A percentile compares a stretch with the other conserved stretches of the same genome.
phyloP scores from a whole-genome alignment of 2,113 vertebrate species.

The Coreoperca whiteheadi region DNA sequence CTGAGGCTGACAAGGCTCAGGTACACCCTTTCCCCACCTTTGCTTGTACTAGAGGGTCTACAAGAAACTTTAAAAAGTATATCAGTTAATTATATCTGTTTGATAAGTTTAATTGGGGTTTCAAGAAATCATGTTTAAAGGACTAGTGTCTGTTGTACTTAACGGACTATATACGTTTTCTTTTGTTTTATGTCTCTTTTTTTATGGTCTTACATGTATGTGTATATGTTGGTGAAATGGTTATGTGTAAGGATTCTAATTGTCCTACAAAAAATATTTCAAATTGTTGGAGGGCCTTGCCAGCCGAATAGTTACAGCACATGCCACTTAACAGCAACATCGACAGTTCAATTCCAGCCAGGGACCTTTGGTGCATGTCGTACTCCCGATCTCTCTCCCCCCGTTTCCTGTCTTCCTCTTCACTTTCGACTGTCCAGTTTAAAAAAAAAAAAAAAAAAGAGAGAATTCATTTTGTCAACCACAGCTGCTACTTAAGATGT shows the following conservation, averaged over 20 bases:
- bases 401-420: too few relatives aligned
- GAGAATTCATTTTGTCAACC: too few relatives aligned
- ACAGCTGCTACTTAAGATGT: too few relatives aligned
- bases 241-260: neutral
- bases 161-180: neutral
- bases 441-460: too few relatives aligned
- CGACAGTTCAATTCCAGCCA: too few relatives aligned
- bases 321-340: too few relatives aligned
- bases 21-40: conserved; percentile 68
- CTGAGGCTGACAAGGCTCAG: conserved; percentile 89
- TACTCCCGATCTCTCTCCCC: too few relatives aligned
- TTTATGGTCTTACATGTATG: neutral
- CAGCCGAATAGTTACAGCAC: too few relatives aligned
- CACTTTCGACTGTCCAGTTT: too few relatives aligned
- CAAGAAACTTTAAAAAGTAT: neutral
- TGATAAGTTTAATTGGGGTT: neutral
- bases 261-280: neutral
- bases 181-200: neutral
- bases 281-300: too few relatives aligned
- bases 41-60: neutral
- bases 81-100: neutral
- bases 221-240: neutral
- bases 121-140: neutral
- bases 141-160: neutral
- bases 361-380: too few relatives aligned